These are phyloP conservation scores for Hypotaenidia philippensis DNA, from an alignment of 2,797 vertebrate species.

Conservation along the genomic window DNA sequence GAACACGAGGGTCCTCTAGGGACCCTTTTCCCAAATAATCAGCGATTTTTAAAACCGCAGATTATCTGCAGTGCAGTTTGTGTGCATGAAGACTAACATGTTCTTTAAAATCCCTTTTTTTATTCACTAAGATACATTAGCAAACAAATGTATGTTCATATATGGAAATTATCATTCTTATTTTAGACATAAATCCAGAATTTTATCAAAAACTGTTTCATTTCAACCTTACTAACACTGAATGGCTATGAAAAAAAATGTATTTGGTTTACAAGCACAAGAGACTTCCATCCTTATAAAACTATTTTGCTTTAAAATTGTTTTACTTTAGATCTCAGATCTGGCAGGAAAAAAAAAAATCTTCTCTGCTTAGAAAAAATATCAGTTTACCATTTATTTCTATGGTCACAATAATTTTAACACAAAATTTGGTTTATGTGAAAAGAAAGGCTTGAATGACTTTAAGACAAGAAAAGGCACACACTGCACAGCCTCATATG, in stretches of 20 bases:
- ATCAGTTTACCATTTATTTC: neutral
- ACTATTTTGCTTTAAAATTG: neutral
- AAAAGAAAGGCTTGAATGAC: neutral
- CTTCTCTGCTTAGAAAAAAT: neutral
- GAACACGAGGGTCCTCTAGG: neutral
- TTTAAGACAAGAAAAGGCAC: neutral
- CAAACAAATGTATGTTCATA: neutral
- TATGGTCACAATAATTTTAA: neutral
- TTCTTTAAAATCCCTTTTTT: neutral
- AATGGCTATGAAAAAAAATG: neutral
- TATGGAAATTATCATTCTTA: neutral
- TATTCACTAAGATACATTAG: neutral
- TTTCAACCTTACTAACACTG: neutral
- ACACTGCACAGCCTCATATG: neutral
- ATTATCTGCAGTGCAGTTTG: neutral
- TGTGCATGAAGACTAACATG: neutral
- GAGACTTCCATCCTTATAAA: neutral
- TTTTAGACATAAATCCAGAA: neutral
- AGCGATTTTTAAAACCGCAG: neutral
- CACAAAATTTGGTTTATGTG: neutral
- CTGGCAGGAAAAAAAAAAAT: neutral
- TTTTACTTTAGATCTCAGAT: neutral
- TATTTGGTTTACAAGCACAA: neutral
- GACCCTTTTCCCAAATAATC: neutral
- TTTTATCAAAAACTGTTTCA: neutral